phyloP scores from a whole-genome alignment of 2,113 vertebrate genomes.

The Tragelaphus buxtoni region DNA sequence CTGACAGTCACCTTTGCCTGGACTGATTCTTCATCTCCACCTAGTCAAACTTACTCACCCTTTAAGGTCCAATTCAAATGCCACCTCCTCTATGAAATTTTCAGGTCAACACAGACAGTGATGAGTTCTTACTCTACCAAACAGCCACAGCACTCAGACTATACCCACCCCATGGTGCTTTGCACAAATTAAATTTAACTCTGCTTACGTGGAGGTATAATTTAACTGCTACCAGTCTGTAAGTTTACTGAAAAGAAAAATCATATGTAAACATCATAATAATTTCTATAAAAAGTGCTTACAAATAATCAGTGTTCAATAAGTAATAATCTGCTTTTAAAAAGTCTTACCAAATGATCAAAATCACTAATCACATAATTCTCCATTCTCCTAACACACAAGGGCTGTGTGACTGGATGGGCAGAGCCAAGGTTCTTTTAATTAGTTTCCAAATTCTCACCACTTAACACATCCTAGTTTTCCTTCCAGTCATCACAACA shows the following conservation, averaged over 20 bases:
- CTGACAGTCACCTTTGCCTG: not conserved
- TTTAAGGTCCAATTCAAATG: not conserved
- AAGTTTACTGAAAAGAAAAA: constrained; percentile 15
- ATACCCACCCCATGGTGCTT: not conserved
- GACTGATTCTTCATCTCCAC: not conserved
- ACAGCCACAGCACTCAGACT: not conserved
- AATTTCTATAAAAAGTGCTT: not conserved
- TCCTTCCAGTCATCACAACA: not conserved
- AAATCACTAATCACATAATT: not conserved
- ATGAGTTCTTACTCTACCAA: not conserved
- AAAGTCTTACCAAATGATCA: not conserved
- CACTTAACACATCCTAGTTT: not conserved
- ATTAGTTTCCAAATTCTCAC: not conserved
- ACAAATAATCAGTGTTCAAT: not conserved
- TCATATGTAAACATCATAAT: not conserved
- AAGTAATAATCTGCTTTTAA: not conserved
- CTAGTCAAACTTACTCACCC: not conserved
- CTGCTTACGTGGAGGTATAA: not conserved
- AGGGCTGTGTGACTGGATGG: not conserved
- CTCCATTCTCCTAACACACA: not conserved
- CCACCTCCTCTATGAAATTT: not conserved
- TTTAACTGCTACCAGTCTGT: not conserved
- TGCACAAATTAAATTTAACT: not conserved
- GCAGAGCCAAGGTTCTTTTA: not conserved
- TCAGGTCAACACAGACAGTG: not conserved